A percentile compares a stretch with the other conserved stretches of the same genome.
Evolutionary conservation across 92 coral and sea anemone genomes (phyloP).

Genomic region (Isaurus tuberculatus): DNA sequence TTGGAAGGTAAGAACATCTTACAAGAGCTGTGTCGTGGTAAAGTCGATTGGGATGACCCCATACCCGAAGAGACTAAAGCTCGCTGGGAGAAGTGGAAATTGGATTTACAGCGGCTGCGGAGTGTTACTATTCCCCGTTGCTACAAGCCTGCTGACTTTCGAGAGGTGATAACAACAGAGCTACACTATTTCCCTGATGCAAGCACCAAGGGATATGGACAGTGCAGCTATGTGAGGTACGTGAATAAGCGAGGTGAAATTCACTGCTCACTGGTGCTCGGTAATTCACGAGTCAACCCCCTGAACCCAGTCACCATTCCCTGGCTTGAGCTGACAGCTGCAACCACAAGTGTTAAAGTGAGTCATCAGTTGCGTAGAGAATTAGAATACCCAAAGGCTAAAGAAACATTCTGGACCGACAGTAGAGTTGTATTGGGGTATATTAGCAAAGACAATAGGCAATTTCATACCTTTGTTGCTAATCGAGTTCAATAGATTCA

Average conservation of each 20-base stretch:
- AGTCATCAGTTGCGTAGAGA: conserved; percentile 30
- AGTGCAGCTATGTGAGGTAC: neutral
- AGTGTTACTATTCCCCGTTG: neutral
- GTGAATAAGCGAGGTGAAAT: neutral
- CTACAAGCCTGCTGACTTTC: neutral
- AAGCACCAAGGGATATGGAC: no score
- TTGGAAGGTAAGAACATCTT: neutral
- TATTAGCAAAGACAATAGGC: neutral
- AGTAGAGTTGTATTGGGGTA: conserved; percentile 4
- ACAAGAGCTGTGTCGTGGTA: neutral
- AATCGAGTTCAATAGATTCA: neutral
- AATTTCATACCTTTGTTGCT: neutral
- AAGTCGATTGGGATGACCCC: neutral
- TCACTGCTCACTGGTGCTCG: neutral
- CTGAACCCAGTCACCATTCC: neutral
- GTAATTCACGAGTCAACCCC: neutral
- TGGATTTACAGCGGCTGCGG: neutral
- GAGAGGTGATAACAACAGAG: neutral
- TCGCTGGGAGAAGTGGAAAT: neutral
- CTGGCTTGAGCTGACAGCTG: conserved; percentile 7
- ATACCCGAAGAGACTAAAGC: neutral
- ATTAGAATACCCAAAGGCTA: neutral
- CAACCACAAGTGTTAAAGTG: neutral
- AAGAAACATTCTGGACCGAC: conserved; percentile 14
- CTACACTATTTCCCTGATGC: neutral